phyloP scores from a whole-genome alignment of 2,113 vertebrate genomes.

The Tupaia tana region DNA sequence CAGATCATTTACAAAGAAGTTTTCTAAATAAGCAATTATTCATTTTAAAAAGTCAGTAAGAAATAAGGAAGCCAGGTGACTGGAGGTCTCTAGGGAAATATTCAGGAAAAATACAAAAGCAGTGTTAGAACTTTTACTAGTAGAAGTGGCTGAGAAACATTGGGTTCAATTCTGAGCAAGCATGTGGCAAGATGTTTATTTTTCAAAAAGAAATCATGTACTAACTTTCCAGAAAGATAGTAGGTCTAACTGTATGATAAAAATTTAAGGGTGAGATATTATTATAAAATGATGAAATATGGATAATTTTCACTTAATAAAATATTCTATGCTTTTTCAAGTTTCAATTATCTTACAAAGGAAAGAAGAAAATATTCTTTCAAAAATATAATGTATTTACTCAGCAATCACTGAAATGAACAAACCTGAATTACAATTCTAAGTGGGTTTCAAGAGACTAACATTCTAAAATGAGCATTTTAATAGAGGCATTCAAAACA shows the following conservation, averaged over 20 bases:
- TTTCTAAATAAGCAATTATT: conserved; percentile 17
- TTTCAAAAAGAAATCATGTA: not conserved
- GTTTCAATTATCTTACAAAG: not conserved
- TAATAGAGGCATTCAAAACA: not conserved
- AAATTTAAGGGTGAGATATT: not conserved
- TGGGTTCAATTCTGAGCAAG: not conserved
- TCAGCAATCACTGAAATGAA: not conserved
- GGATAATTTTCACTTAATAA: not conserved
- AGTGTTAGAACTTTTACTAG: not conserved
- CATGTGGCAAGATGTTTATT: not conserved
- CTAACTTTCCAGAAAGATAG: not conserved
- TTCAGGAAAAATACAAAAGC: not conserved
- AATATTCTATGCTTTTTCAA: not conserved
- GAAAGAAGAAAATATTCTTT: not conserved
- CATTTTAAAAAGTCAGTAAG: not conserved
- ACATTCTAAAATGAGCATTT: not conserved
- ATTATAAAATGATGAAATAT: not conserved
- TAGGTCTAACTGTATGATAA: not conserved
- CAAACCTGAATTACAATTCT: not conserved
- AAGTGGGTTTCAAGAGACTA: not conserved
- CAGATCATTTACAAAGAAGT: not conserved
- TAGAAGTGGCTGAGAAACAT: not conserved
- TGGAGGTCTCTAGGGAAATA: not conserved
- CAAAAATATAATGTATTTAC: not conserved
- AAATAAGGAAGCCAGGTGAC: not conserved